Conservation (phyloP, 1,140 invertebrate genomes). For the Bombyx mori region ASM3026992v2 NC_085110.1:13689501-13690000, state of each 20-base stretch:
- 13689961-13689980: conserved; percentile 62
- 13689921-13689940: conserved; percentile 48
- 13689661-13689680: conserved; percentile 71
- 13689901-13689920: conserved; percentile 66
- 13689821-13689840: conserved; percentile 64
- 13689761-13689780: conserved; percentile 42
- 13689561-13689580: conserved; percentile 77
- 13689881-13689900: conserved; percentile 72
- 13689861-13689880: conserved; percentile 66
- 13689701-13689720: conserved; percentile 57
- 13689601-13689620: conserved; percentile 56
- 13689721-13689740: conserved; percentile 41
- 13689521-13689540: conserved; percentile 24
- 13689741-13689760: conserved; percentile 63
- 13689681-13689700: conserved; percentile 73
- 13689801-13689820: conserved; percentile 42
- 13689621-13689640: conserved; percentile 65
- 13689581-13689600: conserved; percentile 57
- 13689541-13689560: conserved; percentile 63
- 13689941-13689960: conserved; percentile 50
- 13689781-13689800: conserved; percentile 43
- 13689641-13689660: conserved; percentile 75
- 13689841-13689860: conserved; percentile 72
- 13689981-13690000: conserved; percentile 56
- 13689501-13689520: conserved; percentile 75